Percentiles rank a stretch among this genome's conserved stretches.
Evolutionary conservation across 2,797 vertebrate genomes (phyloP).

Genomic region (Hirundo rustica): DNA sequence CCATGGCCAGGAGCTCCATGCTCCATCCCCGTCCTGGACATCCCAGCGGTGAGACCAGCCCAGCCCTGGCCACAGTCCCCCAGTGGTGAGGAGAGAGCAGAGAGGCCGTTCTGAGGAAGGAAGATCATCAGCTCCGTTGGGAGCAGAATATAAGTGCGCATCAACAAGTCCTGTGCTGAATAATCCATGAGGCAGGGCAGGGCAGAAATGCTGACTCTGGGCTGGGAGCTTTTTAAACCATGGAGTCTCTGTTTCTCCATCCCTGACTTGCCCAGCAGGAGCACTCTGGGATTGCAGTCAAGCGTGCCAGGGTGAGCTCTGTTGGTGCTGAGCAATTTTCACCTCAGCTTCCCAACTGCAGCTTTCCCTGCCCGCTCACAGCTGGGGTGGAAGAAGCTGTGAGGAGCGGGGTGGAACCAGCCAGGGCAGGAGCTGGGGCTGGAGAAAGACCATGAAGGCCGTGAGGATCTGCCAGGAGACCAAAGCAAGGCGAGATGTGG

Average conservation of each 20-base stretch:
- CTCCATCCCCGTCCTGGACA: not conserved
- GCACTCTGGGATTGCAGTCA: not conserved
- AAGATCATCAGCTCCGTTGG: constrained; percentile 7
- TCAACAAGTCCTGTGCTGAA: constrained; percentile 54
- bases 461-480: not conserved
- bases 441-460: accelerated
- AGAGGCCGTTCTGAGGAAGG: not conserved
- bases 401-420: accelerated
- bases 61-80: not conserved
- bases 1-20: accelerated
- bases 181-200: constrained; percentile 60
- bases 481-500: accelerated
- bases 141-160: constrained; percentile 10
- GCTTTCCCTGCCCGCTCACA: not conserved
- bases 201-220: constrained; percentile 60
- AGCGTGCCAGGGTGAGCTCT: not conserved
- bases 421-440: not conserved
- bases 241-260: not conserved
- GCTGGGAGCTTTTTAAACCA: constrained; percentile 32
- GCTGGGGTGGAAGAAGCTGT: not conserved
- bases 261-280: not conserved
- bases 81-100: accelerated
- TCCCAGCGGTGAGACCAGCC: not conserved
- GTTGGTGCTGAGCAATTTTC: not conserved
- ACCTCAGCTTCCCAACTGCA: not conserved